Percentiles rank a stretch among this genome's conserved stretches.
Evolutionary conservation across 2,113 vertebrate species (phyloP).

Genomic region (Pelvicachromis taeniatus): DNA sequence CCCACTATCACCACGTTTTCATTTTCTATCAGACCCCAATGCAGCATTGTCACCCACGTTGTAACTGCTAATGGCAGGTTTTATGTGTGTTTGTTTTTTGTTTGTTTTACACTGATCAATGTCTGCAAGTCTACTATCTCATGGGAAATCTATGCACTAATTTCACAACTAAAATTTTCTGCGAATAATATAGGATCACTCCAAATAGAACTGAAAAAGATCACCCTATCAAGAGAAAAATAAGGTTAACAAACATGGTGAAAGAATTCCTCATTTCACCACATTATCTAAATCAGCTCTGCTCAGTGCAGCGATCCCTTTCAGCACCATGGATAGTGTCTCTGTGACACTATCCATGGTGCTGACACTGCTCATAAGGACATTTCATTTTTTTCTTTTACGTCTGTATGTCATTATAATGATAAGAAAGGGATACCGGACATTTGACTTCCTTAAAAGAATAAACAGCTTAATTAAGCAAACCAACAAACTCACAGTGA

Average conservation of each 20-base stretch:
- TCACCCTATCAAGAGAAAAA: not conserved
- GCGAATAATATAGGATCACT: not conserved
- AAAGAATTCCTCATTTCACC: not conserved
- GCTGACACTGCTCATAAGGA: not conserved
- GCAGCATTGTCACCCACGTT: not conserved
- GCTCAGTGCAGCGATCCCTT: not conserved
- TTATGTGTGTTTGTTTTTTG: not conserved
- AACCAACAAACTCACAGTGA: not conserved
- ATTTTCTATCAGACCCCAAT: not conserved
- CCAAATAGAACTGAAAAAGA: not conserved
- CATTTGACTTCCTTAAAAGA: not conserved
- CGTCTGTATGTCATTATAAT: not conserved
- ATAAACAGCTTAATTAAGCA: not conserved
- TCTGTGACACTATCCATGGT: not conserved
- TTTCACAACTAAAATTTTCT: not conserved
- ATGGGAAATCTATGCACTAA: not conserved
- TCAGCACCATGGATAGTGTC: not conserved
- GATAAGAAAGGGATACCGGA: not conserved
- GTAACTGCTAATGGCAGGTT: not conserved
- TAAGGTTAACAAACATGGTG: not conserved
- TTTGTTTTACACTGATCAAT: not conserved
- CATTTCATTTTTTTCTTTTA: not conserved
- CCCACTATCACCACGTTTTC: not conserved
- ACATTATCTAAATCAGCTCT: not conserved
- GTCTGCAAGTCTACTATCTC: not conserved